Base-by-base conservation (phyloP, 2,888 invertebrate species). In the Andrena chrysosceles region DNA sequence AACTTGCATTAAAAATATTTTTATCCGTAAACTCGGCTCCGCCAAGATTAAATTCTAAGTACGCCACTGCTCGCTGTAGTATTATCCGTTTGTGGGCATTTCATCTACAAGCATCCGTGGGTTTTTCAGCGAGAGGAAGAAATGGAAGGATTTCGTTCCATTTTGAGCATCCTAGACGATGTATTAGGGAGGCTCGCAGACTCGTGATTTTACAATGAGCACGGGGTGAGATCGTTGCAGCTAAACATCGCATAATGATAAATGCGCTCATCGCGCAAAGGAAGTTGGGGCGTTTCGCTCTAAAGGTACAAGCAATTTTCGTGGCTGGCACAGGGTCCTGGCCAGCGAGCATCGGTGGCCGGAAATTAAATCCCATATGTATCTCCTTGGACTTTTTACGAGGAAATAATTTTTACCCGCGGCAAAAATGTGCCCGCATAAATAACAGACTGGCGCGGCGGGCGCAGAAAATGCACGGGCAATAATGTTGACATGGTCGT, bases 301-400 rank as follows among this genome's bases (percentile, higher is more conserved):
- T 59, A 60, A 84, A 77, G 83, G 67, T 70, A 56, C 49, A 73
- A 60, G 72, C 70, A 62, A 78, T 79, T 72, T 80, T 73, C 70
- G 66, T 54, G 54, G 62, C 69, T 35, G 70, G 20, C 71, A 49
- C 54, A 49, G 23, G 54, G 54, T 70, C 20, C 62, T 49, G 71
- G 79, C 71, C 52, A 76, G 60, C 63, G 35, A 76, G 77, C 77
- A 83, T 73, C 83, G 83, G 66, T 78, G 76, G 62, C 85, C 88
- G 89, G 90, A 90, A 90, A 90, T 90, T 89, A 89, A 89, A 90
- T 89, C 86, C 89, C 84, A 70, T 76, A 81, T 75, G 83, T 84
- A 84, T 77, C 79, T 76, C 67, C 77, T 85, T 76, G 77, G 77
- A 62, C 77, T 83, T 70, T 80, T 84, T 62, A 73, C 73, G 73